phyloP scores from a whole-genome alignment of 1,140 invertebrate species.

The Leucophenga varia region DNA sequence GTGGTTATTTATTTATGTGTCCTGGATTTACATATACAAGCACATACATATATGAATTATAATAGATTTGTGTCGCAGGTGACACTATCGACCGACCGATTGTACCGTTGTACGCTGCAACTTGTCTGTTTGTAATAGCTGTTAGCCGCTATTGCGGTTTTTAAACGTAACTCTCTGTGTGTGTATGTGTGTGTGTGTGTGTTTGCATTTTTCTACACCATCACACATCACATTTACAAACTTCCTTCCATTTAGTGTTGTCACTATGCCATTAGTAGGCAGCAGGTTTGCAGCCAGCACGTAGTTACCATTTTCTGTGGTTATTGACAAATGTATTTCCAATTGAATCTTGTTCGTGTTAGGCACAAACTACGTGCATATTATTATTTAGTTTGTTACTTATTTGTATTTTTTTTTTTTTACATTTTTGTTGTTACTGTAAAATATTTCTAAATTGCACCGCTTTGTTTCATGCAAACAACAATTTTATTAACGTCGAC shows the following conservation, averaged over 20 bases:
- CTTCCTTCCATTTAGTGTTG: slow-evolving; percentile 10
- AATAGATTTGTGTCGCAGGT: slow-evolving; percentile 43
- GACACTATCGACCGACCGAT: too few species aligned
- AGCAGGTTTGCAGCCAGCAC: slow-evolving; percentile 19
- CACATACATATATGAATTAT: slow-evolving; percentile 46
- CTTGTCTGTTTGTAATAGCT: slow-evolving; percentile 7
- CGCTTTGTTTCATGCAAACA: too few species aligned
- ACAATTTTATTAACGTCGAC: too few species aligned
- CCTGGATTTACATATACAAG: slow-evolving; percentile 13
- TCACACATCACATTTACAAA: neutral
- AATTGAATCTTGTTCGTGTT: slow-evolving; percentile 34
- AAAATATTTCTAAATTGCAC: too few species aligned
- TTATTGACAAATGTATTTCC: slow-evolving; percentile 51
- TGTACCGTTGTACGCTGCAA: too few species aligned
- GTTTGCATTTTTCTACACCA: slow-evolving; percentile 6
- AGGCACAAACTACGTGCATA: too few species aligned
- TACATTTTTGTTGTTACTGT: too few species aligned
- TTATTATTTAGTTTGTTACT: too few species aligned
- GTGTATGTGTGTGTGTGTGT: too few species aligned
- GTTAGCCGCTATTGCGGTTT: neutral
- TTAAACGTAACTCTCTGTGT: too few species aligned
- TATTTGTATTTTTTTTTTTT: too few species aligned
- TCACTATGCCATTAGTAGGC: slow-evolving; percentile 19
- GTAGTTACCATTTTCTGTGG: slow-evolving; percentile 37
- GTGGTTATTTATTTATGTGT: slow-evolving; percentile 45